Evolutionary conservation across 2,113 vertebrate species (phyloP).

Genomic region (Epinephelus cyanopodus): DNA sequence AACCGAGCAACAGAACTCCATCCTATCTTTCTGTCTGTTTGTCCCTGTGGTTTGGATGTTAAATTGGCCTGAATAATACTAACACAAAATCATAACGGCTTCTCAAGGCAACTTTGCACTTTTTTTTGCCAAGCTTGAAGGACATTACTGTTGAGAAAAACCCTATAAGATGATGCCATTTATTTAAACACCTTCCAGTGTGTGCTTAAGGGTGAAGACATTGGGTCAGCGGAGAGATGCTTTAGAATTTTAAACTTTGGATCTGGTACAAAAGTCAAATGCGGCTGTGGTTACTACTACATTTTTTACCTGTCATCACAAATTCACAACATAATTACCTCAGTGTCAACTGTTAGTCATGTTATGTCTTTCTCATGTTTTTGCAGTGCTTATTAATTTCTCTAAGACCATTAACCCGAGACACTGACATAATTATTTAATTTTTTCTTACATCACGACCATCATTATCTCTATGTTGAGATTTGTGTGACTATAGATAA

Average conservation of each 20-base stretch:
- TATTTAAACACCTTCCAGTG: background rate
- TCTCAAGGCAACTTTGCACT: constrained; percentile 36
- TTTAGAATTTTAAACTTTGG: background rate
- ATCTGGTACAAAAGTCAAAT: background rate
- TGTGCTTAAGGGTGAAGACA: background rate
- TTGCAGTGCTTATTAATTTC: background rate
- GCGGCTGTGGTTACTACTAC: too few species aligned
- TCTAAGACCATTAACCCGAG: background rate
- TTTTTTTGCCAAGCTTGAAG: background rate
- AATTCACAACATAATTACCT: constrained; percentile 4
- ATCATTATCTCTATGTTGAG: background rate
- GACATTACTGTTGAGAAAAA: background rate
- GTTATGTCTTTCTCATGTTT: background rate
- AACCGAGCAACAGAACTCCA: background rate
- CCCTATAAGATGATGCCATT: background rate
- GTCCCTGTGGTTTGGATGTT: constrained; percentile 18
- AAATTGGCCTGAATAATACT: background rate
- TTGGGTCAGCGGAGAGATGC: too few species aligned
- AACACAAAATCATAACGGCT: constrained; percentile 7
- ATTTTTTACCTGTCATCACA: background rate
- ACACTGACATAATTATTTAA: background rate
- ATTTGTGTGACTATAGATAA: background rate
- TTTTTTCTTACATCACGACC: background rate
- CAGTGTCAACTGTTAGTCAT: background rate
- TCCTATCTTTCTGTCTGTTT: background rate